Evolutionary conservation across 2,113 vertebrate species (phyloP), one percentile per base, ranked within the genome.

Genomic region (Zeus faber): DNA sequence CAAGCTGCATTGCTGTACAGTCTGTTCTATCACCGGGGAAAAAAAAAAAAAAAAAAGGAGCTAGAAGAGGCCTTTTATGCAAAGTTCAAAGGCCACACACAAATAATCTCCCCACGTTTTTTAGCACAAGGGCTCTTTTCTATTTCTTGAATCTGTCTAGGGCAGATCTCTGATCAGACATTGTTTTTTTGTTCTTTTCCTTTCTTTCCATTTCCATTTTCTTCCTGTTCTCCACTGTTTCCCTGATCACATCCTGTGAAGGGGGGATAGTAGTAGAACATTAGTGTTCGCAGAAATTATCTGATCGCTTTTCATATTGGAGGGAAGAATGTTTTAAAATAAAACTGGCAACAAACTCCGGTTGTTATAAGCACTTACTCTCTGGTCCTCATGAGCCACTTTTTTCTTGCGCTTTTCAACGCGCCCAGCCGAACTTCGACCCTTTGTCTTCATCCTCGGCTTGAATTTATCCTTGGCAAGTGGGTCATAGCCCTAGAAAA

Each of bases 71-170:
- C 50, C 56, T n/a, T 70, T 70, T 63, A 62, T 67, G 21, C 23
- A n/a, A 67, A 67, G 74, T 62, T 64, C 49, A 73, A 65, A 70
- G 37, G 49, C 75, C 54, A n/a, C 26, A 40, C 54, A 68, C 41
- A 61, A 39, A 59, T 67, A 29, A 52, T 63, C 44, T 14, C 24
- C 11, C 16, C 23, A 6, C 27, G 61, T 24, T 44, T 4, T 18
- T 27, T n/a, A n/a, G 18, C 43, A 79, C 66, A 81, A 67, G 59
- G 58, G 11, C 1, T 33, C 23, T 75, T 56, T 46, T 62, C 53
- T 83, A 88, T 49, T 92, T 92, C 40, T 74, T 87, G 74, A 96
- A 96, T 70, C 94, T 85, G 45, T 92, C 93, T 71, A 96, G 76
- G 25, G 90, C 89, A 1, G 91, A 89, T 43, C 9, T 83, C 35